Evolutionary conservation across 2,113 vertebrate species (phyloP).

Genomic region (Ailurus styani): DNA sequence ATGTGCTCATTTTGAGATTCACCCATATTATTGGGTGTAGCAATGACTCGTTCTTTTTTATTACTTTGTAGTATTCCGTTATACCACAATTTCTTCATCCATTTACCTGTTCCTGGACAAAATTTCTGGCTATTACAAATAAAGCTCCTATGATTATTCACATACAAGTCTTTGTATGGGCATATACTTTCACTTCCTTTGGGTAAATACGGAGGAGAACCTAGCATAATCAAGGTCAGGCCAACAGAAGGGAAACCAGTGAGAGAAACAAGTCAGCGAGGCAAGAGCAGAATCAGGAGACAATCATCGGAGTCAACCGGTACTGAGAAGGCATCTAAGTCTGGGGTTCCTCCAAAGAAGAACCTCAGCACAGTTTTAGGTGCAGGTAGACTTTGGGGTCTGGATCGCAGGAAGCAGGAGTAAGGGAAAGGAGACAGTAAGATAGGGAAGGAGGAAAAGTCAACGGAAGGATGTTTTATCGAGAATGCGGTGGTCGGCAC

Average conservation of each 20-base stretch:
- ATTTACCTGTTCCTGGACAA: not conserved
- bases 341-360: not conserved
- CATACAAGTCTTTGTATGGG: not conserved
- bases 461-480: not conserved
- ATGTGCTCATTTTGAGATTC: not conserved
- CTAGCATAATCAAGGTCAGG: not conserved
- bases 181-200: not conserved
- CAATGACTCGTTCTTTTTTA: not conserved
- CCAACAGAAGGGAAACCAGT: not conserved
- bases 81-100: not conserved
- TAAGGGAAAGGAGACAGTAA: not conserved
- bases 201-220: not conserved
- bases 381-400: not conserved
- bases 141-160: not conserved
- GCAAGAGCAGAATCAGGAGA: not conserved
- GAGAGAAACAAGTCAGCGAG: not conserved
- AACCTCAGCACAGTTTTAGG: not conserved
- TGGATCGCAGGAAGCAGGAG: not conserved
- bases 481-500: not conserved
- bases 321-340: not conserved
- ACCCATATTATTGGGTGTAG: not conserved
- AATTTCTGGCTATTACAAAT: not conserved
- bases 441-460: not conserved
- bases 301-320: not conserved
- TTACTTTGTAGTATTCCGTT: not conserved